phyloP scores from a whole-genome alignment of 2,888 invertebrate species.

The Digitonthophagus gazella region DNA sequence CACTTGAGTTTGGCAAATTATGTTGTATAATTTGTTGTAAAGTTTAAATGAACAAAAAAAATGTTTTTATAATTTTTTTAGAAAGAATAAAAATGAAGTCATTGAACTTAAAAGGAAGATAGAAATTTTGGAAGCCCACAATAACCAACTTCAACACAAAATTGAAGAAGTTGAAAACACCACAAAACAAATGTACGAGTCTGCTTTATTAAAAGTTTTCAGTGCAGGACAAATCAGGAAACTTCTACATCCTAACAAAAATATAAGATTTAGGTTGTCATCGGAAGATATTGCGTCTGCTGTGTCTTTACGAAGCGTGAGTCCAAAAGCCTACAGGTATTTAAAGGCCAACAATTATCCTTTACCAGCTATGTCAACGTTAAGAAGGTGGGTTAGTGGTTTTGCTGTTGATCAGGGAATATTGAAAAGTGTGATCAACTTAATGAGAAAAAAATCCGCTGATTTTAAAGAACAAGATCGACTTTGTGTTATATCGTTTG shows the following conservation, averaged over 20 bases:
- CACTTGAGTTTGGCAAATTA: too few species aligned
- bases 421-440: slow-evolving; percentile 19
- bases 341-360: slow-evolving; percentile 17
- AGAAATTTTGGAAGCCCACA: slow-evolving; percentile 4
- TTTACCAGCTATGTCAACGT: slow-evolving; percentile 16
- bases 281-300: slow-evolving; percentile 28
- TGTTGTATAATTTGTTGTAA: background rate
- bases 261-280: slow-evolving; percentile 18
- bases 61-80: slow-evolving; percentile 3
- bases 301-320: slow-evolving; percentile 27
- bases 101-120: slow-evolving; percentile 1
- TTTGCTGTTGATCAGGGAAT: slow-evolving; percentile 16
- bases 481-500: slow-evolving; percentile 19
- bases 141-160: slow-evolving; percentile 4
- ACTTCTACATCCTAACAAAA: slow-evolving; percentile 2
- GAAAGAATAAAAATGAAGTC: background rate
- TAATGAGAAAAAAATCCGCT: slow-evolving; percentile 18
- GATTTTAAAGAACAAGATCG: slow-evolving; percentile 2
- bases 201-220: slow-evolving; percentile 16
- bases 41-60: background rate
- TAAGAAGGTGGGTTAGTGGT: slow-evolving; percentile 1
- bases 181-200: background rate
- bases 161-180: slow-evolving; percentile 6
- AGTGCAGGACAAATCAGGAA: slow-evolving; percentile 20
- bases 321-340: slow-evolving; percentile 29